These are phyloP conservation scores for Amaurobius ferox DNA, from an alignment of 2,888 invertebrate species.

Conservation along the genomic window DNA sequence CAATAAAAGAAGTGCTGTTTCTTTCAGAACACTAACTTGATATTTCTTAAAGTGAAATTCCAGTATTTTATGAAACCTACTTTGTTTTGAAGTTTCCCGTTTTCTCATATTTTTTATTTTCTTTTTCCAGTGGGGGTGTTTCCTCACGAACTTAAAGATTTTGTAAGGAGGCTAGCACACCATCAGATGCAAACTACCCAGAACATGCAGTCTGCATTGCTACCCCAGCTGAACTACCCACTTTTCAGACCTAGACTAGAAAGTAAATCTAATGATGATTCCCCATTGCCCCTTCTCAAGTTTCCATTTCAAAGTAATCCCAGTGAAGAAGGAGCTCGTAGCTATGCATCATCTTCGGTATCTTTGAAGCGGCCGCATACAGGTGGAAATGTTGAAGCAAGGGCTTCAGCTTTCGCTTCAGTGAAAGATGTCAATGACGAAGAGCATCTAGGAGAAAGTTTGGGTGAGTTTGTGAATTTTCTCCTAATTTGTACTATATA, in stretches of 20 bases:
- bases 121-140: not conserved
- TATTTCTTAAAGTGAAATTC: no score
- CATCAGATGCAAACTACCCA: constrained; percentile 38
- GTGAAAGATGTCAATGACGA: constrained; percentile 56
- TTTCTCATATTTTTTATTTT: not conserved
- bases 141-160: constrained; percentile 38
- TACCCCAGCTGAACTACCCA: constrained; percentile 22
- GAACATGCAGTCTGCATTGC: constrained; percentile 4
- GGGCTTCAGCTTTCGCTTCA: constrained; percentile 37
- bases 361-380: constrained; percentile 26
- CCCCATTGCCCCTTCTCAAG: not conserved
- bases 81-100: no score
- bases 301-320: constrained; percentile 27
- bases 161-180: constrained; percentile 35
- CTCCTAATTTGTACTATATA: no score
- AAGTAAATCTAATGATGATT: not conserved
- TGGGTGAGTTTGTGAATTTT: constrained; percentile 29
- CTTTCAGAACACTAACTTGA: no score
- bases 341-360: constrained; percentile 34
- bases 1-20: no score
- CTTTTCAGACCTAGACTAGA: constrained; percentile 6
- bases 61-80: no score
- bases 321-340: constrained; percentile 1
- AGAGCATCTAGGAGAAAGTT: constrained; percentile 29
- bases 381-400: not conserved